phyloP scores from a whole-genome alignment of 2,113 vertebrate genomes.

The Paradisaea rubra region DNA sequence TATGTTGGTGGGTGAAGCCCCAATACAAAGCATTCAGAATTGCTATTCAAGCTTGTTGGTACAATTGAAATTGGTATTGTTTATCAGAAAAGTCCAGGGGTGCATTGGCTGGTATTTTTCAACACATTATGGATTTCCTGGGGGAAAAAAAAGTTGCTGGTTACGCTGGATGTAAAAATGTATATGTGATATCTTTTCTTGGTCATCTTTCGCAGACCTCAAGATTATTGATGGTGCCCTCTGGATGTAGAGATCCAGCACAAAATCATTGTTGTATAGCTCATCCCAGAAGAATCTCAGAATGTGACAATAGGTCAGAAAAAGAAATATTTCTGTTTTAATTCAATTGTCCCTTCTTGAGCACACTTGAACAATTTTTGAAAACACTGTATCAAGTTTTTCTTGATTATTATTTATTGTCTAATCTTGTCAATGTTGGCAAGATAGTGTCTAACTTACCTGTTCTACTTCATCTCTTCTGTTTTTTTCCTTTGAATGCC shows the following conservation, averaged over 20 bases:
- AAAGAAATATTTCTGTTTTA: not conserved
- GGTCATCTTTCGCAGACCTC: not conserved
- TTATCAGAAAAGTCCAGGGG: not conserved
- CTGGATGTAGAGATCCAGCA: not conserved
- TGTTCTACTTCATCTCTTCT: not conserved
- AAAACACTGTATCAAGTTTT: not conserved
- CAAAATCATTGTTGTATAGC: not conserved
- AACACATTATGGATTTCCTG: not conserved
- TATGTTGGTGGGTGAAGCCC: not conserved
- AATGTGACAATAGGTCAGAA: not conserved
- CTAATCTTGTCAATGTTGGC: not conserved
- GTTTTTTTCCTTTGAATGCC: not conserved
- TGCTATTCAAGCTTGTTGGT: not conserved
- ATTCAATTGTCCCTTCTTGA: not conserved
- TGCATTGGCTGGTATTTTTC: not conserved
- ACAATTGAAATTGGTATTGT: not conserved
- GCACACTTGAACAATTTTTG: not conserved
- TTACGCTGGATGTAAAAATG: not conserved
- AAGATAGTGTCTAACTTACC: not conserved
- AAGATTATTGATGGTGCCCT: not conserved
- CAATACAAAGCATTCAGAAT: not conserved
- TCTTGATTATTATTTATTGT: not conserved
- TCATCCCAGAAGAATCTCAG: not conserved
- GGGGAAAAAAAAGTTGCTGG: too few species aligned
- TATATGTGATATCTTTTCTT: not conserved